Percentiles rank a stretch among this genome's conserved stretches.
Evolutionary conservation across 2,888 invertebrate genomes (phyloP).

Genomic region (Chrysolina haemoptera): DNA sequence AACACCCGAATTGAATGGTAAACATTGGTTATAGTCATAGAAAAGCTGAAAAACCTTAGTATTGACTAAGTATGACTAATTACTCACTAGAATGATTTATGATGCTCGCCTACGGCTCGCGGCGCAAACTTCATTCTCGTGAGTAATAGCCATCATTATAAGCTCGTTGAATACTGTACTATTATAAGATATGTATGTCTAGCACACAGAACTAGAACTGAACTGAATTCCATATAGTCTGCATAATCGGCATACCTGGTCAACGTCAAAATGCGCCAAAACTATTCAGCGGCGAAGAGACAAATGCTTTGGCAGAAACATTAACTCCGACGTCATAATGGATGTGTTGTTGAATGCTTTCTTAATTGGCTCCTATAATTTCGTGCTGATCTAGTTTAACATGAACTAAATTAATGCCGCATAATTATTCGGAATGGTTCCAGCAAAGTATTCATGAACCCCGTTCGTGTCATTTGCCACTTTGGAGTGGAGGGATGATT

Average conservation of each 20-base stretch:
- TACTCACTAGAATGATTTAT: no score
- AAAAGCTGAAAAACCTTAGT: no score
- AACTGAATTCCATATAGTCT: neutral
- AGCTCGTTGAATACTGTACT: no score
- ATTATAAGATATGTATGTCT: no score
- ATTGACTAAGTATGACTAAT: no score
- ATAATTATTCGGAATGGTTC: constrained; percentile 23
- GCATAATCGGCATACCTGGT: neutral
- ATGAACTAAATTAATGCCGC: constrained; percentile 46
- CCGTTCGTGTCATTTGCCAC: constrained; percentile 15
- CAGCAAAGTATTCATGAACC: constrained; percentile 16
- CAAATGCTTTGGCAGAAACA: constrained; percentile 32
- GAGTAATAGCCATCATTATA: no score
- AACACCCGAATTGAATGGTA: no score
- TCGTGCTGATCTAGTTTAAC: constrained; percentile 53
- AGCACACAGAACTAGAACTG: no score
- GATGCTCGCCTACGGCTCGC: no score
- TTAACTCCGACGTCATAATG: constrained; percentile 54
- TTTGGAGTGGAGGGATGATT: constrained; percentile 18
- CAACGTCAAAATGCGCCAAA: constrained; percentile 2
- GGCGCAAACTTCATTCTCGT: no score
- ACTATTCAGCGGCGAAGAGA: neutral
- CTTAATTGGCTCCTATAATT: constrained; percentile 57
- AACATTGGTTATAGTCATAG: no score
- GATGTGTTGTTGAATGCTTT: constrained; percentile 57